Conservation (phyloP, 2,797 vertebrate genomes). For the Tapera naevia region DNA sequence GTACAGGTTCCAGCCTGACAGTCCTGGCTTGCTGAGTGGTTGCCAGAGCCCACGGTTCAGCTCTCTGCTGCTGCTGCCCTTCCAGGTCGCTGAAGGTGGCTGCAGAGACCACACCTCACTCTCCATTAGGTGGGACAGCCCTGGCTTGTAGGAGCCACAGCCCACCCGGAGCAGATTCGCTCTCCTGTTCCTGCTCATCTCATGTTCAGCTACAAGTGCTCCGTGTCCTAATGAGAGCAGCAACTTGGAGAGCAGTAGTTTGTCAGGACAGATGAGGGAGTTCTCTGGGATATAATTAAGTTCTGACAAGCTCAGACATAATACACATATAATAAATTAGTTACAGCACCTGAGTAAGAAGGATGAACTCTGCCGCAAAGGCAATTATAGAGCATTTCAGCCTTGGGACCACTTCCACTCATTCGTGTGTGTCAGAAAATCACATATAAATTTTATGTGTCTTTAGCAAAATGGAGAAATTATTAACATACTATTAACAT, state of each 20-base stretch:
- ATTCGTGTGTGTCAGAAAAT: background rate
- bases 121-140: accelerated
- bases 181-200: background rate
- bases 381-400: conserved; percentile 34
- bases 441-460: background rate
- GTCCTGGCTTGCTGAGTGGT: no score
- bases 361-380: conserved; percentile 6
- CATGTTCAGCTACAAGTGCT: background rate
- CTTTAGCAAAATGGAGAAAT: conserved; percentile 11
- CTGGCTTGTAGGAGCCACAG: background rate
- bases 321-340: conserved; percentile 39
- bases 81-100: background rate
- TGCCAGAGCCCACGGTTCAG: background rate
- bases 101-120: background rate
- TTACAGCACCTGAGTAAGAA: conserved; percentile 26
- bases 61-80: background rate
- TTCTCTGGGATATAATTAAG: conserved; percentile 42
- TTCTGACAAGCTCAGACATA: conserved; percentile 21
- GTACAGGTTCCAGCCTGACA: background rate
- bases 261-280: background rate
- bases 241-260: background rate
- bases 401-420: background rate
- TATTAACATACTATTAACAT: background rate
- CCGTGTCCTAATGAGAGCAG: background rate
- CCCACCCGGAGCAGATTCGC: background rate